Base-by-base conservation (phyloP, 2,888 invertebrate genomes). In the Conistra vaccinii region DNA sequence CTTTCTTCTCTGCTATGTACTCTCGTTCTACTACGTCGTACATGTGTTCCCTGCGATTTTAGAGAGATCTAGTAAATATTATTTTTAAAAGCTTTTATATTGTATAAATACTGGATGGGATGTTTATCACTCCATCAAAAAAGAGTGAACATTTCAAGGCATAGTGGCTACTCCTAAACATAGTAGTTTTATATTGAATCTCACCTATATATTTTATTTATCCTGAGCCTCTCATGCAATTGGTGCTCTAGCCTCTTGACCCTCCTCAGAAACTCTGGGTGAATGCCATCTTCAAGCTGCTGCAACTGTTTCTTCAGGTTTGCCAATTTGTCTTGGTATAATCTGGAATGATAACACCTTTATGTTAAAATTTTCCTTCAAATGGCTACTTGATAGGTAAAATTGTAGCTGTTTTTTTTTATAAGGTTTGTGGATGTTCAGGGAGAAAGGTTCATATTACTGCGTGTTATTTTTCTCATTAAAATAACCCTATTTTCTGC, bases 311-410 rank as follows among this genome's bases (percentile, higher is more conserved):
- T 98, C 93, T 99, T 99, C 26, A 99, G 95, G 91, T 97, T 98
- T 0, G 98, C 98, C 86, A 99, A 93, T 94, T 99, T 99, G 91
- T 99, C 99, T 92, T 99, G 98, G 92, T 98, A 99, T 95, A 98
- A 97, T 93, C 98, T 98, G 91, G 0, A 94, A 93, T 69, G 62
- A 26, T 67, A 32, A 71, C 48, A 53, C 32, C 17, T 79, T 32
- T 26, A 23, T 61, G 6, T 79, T 51, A 78, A 6, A 66, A 65
- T 26, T 48, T 48, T 20, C 35, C 6, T 53, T 58, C 10, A 39
- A 42, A 32, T n/a, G 7, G n/a, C 4, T 67, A 12, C 6, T 29
- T 10, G 14, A 23, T 29, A 32, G 1, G 6, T 45, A n/a, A 62
- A 69, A 45, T 60, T 55, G 2, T 26, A 10, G 39, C 17, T 35